Evolutionary conservation across 2,888 invertebrate genomes (phyloP).

Genomic region (Plagiodera versicolora): DNA sequence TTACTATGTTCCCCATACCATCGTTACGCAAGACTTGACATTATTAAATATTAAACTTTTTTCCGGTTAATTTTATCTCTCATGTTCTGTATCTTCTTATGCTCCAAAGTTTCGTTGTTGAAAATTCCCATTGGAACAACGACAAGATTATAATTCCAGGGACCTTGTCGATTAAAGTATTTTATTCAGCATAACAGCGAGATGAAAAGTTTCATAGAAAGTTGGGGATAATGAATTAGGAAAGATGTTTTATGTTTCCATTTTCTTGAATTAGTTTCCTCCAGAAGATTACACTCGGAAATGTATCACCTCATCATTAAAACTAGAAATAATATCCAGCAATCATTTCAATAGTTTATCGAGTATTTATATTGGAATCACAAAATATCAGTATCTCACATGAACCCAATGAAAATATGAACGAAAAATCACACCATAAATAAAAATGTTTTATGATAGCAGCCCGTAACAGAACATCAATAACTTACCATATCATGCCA

Average conservation of each 20-base stretch:
- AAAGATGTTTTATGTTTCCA: background rate
- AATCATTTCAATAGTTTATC: too few species aligned
- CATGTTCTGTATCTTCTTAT: conserved; percentile 29
- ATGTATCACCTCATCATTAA: too few species aligned
- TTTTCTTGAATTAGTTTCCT: background rate
- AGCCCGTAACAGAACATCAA: too few species aligned
- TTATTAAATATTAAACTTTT: conserved; percentile 53
- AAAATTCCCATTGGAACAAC: conserved; percentile 21
- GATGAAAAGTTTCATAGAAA: background rate
- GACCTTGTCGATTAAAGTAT: conserved; percentile 9
- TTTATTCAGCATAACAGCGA: background rate
- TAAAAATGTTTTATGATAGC: too few species aligned
- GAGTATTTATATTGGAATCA: too few species aligned
- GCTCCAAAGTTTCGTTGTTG: conserved; percentile 20
- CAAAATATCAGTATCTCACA: too few species aligned
- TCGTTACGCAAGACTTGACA: conserved; percentile 52
- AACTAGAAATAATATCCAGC: too few species aligned
- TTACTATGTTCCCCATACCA: conserved; percentile 46
- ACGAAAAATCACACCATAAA: too few species aligned
- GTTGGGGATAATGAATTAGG: background rate
- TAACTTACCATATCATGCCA: too few species aligned
- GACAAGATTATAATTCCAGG: conserved; percentile 24
- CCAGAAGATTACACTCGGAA: too few species aligned
- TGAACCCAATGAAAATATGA: too few species aligned
- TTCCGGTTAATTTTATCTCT: conserved; percentile 33